phyloP scores from a whole-genome alignment of 2,888 invertebrate species.

The Thumatha senex region DNA sequence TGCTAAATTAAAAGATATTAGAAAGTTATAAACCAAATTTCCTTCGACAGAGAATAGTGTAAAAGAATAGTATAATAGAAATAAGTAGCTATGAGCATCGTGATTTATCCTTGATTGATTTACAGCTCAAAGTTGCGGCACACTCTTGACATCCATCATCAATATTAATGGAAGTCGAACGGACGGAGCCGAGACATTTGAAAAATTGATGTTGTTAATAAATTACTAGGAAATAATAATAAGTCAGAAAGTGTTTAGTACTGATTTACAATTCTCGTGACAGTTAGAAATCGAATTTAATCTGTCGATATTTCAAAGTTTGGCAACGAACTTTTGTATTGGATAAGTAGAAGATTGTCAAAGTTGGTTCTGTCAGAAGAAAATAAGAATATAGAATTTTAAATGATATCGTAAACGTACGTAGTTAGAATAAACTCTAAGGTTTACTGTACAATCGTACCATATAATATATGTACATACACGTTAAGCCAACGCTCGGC shows the following conservation, averaged over 20 bases:
- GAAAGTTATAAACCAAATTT: neutral
- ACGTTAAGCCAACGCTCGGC: too few relatives aligned
- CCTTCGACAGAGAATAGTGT: slow-evolving; percentile 4
- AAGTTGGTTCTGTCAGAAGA: too few relatives aligned
- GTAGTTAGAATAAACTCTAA: too few relatives aligned
- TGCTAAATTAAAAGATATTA: too few relatives aligned
- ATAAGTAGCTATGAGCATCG: slow-evolving; percentile 21
- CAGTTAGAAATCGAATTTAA: neutral
- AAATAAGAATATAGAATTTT: too few relatives aligned
- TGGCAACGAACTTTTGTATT: too few relatives aligned
- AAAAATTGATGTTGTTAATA: slow-evolving; percentile 52
- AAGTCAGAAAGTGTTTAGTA: slow-evolving; percentile 9
- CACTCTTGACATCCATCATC: slow-evolving; percentile 55
- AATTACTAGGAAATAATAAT: slow-evolving; percentile 44
- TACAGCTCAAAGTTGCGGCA: slow-evolving; percentile 49
- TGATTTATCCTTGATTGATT: slow-evolving; percentile 54
- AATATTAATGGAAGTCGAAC: slow-evolving; percentile 53
- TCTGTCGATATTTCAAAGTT: neutral
- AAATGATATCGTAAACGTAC: too few relatives aligned
- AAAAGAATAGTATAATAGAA: slow-evolving; percentile 22
- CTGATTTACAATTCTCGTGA: slow-evolving; percentile 2
- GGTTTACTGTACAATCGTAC: too few relatives aligned
- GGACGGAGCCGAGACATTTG: slow-evolving; percentile 43
- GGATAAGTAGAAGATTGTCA: too few relatives aligned
- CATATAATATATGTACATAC: too few relatives aligned